Percentiles rank a stretch among this genome's conserved stretches.
phyloP scores from a whole-genome alignment of 2,797 vertebrate species.

The Lepilemur septentrionalis region DNA sequence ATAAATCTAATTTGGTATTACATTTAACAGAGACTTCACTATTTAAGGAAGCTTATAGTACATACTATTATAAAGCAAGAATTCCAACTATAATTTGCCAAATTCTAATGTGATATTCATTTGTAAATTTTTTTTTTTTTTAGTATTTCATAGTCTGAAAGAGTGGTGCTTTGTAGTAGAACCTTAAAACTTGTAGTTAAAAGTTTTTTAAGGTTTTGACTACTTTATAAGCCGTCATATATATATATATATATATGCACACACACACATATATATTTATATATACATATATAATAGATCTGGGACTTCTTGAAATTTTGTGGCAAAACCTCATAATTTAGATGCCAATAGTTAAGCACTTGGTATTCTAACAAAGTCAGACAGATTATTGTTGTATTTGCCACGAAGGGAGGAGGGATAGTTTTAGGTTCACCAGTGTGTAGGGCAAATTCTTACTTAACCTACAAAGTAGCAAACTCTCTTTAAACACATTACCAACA shows the following conservation, averaged over 20 bases:
- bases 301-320: background rate
- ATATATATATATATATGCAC: background rate
- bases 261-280: too few relatives aligned
- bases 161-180: background rate
- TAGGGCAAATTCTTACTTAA: background rate
- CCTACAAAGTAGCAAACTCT: background rate
- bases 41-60: background rate
- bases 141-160: background rate
- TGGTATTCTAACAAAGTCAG: background rate
- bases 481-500: background rate
- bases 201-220: background rate
- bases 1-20: constrained; percentile 20
- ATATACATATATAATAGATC: background rate
- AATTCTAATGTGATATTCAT: background rate
- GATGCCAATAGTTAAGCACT: background rate
- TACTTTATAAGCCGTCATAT: background rate
- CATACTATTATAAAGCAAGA: background rate
- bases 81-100: background rate
- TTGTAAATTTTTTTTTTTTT: background rate
- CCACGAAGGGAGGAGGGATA: background rate
- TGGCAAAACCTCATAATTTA: background rate
- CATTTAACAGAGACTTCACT: background rate
- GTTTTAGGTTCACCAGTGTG: background rate
- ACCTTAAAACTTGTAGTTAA: background rate
- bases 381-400: background rate